Evolutionary conservation across 1,140 invertebrate genomes (phyloP), one percentile per base, ranked within the genome.

Genomic region (Maniola jurtina): DNA sequence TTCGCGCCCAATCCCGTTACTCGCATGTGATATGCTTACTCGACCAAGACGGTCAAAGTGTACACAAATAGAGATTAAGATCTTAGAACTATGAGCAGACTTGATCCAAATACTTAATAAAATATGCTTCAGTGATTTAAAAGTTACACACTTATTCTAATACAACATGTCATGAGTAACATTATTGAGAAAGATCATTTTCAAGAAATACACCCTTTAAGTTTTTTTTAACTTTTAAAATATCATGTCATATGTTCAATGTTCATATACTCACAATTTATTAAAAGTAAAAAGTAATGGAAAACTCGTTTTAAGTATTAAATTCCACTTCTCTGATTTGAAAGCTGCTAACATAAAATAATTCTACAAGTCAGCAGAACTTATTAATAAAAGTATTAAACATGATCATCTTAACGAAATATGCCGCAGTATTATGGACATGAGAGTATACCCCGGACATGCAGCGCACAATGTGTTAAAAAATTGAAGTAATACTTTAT

Each of bases 1-100:
- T 57, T 56, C 40, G 47, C 55, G 47, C 48, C 25, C 48, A 48
- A 66, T 70, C 60, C 70, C 66, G 70, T 66, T 71, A 68, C 5
- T 11, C 35, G 35, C 0, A 57, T 57, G 35, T 48, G 59, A 61
- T 61, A 61, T n/a, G 59, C n/a, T 61, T 15, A 61, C 45, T 61
- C 55, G 59, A 35, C 42, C 16, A 35, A 11, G 15, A 11, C 59
- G 59, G 59, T 61, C 59, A 61, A 61, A 61, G 59, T 61, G n/a
- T 50, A 61, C 25, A 38, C 55, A 38, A 57, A 42, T 10, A 14
- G 11, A 61, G 58, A 60, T 60, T 47, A 60, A 15, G 8, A 47
- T 60, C 58, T 45, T 35, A 25, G 25, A 25, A 25, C 25, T 25
- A 25, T 25, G 25, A 25, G 25, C 25, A 25, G 25, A 25, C 25